These are phyloP conservation scores for Deroptyus accipitrinus DNA, from an alignment of 2,113 vertebrate genomes.

Conservation along the genomic window DNA sequence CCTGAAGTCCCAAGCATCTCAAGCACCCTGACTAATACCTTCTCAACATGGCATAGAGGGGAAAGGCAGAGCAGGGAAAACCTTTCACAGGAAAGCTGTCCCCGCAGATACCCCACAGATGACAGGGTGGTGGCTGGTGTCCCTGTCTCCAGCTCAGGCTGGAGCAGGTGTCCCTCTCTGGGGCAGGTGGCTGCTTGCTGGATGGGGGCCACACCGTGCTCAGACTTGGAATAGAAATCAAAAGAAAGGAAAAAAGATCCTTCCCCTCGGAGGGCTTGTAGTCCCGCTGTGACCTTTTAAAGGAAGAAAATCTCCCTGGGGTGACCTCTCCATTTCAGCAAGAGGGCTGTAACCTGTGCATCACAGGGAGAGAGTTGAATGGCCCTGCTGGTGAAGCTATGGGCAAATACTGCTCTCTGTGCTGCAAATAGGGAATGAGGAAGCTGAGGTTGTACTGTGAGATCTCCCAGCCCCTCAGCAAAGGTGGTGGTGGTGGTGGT, in stretches of 20 bases:
- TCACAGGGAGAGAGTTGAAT: not conserved
- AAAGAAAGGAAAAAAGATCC: not conserved
- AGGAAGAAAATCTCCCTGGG: not conserved
- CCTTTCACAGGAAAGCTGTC: not conserved
- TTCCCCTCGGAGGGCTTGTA: not conserved
- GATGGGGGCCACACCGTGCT: not conserved
- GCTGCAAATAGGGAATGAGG: not conserved
- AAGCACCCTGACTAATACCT: not conserved
- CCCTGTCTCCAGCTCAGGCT: not conserved
- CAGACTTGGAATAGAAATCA: not conserved
- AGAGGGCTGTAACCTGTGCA: not conserved
- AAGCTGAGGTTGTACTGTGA: not conserved
- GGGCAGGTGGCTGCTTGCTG: not conserved
- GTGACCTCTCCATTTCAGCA: not conserved
- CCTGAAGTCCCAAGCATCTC: not conserved
- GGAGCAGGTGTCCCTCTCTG: not conserved
- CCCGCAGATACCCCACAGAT: not conserved
- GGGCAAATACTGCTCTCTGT: not conserved
- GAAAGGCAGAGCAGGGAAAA: not conserved
- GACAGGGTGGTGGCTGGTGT: too few relatives aligned
- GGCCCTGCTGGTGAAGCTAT: not conserved
- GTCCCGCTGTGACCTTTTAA: not conserved
- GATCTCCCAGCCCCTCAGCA: not conserved
- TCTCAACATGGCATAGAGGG: fast-evolving
- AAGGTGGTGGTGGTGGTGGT: not conserved